phyloP scores from a whole-genome alignment of 2,797 vertebrate species.

The Sebastes itinus region DNA sequence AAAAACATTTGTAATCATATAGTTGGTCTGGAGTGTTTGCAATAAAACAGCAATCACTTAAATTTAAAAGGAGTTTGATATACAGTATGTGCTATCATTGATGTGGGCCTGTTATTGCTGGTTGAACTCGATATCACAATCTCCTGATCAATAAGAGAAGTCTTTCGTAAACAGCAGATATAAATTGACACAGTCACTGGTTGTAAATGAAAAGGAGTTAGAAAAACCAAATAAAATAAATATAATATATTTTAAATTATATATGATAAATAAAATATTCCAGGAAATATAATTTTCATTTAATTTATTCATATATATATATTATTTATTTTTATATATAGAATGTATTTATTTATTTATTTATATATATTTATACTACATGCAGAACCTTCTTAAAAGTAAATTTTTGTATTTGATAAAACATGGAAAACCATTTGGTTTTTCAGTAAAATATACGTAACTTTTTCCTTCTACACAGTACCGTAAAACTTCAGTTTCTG shows the following conservation, averaged over 20 bases:
- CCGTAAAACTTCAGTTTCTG: slow-evolving; percentile 45
- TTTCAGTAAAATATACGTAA: slow-evolving; percentile 43
- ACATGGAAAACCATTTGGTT: slow-evolving; percentile 41
- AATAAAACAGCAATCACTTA: slow-evolving; percentile 60
- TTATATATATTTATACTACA: slow-evolving; percentile 24
- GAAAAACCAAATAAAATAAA: slow-evolving; percentile 24
- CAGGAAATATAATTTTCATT: not conserved
- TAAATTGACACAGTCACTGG: slow-evolving; percentile 50
- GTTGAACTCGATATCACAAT: slow-evolving; percentile 33
- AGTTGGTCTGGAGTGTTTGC: slow-evolving; percentile 49
- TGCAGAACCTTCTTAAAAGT: slow-evolving; percentile 32
- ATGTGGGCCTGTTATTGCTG: slow-evolving; percentile 69
- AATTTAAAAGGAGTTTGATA: slow-evolving; percentile 26
- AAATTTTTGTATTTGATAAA: slow-evolving; percentile 40
- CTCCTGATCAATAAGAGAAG: slow-evolving; percentile 38
- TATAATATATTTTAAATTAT: slow-evolving; percentile 19
- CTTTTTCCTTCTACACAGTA: slow-evolving; percentile 48
- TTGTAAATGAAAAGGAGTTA: slow-evolving; percentile 50
- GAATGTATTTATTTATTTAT: not conserved
- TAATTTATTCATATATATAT: not conserved
- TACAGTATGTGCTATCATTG: slow-evolving; percentile 44
- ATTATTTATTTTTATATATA: not conserved
- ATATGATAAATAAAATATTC: too few relatives aligned
- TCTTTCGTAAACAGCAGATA: slow-evolving; percentile 40
- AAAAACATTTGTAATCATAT: slow-evolving; percentile 46